These are phyloP conservation scores for Pristionchus mayeri DNA, from an alignment of 2,888 invertebrate genomes.

Conservation along the genomic window DNA sequence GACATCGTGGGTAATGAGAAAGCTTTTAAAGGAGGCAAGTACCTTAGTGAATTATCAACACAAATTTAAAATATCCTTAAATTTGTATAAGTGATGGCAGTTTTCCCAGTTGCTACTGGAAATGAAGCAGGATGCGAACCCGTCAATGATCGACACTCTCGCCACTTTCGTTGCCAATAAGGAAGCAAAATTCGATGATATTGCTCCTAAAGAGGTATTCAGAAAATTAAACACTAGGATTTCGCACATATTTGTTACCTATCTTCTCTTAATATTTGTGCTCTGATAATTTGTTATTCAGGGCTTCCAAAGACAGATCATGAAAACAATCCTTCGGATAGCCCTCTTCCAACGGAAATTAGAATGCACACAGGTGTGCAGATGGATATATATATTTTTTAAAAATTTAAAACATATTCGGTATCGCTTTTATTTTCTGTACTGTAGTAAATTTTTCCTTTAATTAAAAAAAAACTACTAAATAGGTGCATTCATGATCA, in stretches of 20 bases:
- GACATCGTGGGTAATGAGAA: no score
- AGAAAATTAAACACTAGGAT: no score
- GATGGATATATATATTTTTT: neutral
- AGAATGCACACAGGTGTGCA: neutral
- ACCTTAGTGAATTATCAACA: neutral
- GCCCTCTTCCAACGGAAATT: neutral
- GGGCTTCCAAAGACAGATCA: neutral
- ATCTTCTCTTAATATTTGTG: neutral
- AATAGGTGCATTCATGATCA: no score
- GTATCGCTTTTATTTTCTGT: no score
- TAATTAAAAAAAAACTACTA: no score
- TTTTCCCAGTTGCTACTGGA: neutral
- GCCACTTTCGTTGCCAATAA: neutral
- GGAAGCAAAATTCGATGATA: neutral
- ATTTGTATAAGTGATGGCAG: neutral
- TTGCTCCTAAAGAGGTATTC: neutral
- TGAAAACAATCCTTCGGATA: slow-evolving; percentile 11
- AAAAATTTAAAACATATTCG: no score
- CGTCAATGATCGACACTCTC: neutral
- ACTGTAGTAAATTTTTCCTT: no score
- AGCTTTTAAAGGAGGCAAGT: no score
- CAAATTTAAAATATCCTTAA: neutral
- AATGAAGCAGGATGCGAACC: neutral
- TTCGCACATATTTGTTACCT: no score
- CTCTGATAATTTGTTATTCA: neutral